Evolutionary conservation across 1,140 invertebrate species (phyloP).

Genomic region (Lethrus apterus): DNA sequence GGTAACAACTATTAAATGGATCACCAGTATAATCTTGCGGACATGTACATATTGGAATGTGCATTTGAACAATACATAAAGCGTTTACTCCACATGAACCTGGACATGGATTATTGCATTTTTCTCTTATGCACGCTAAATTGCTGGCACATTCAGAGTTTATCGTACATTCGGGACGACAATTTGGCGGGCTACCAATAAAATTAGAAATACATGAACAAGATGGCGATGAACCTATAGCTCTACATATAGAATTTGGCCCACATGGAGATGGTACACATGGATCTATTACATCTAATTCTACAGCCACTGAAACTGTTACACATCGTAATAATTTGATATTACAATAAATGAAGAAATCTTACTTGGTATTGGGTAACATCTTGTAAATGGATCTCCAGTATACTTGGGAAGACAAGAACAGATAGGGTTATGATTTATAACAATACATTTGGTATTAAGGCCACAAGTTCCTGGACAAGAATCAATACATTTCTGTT

Average conservation of each 20-base stretch:
- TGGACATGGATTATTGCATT: conserved; percentile 58
- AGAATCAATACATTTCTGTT: conserved; percentile 73
- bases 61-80: conserved; percentile 54
- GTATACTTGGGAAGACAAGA: conserved; percentile 57
- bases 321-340: too few relatives aligned
- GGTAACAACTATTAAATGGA: conserved; percentile 52
- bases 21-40: conserved; percentile 55
- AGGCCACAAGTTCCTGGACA: conserved; percentile 70
- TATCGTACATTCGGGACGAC: conserved; percentile 57
- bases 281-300: conserved; percentile 40
- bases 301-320: conserved; percentile 34
- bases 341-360: too few relatives aligned
- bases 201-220: conserved; percentile 55
- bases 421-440: conserved; percentile 58
- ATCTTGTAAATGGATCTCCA: conserved; percentile 72
- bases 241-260: conserved; percentile 54
- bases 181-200: conserved; percentile 58
- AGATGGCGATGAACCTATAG: conserved; percentile 48
- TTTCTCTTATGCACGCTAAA: conserved; percentile 54
- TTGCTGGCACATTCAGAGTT: conserved; percentile 57
- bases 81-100: conserved; percentile 57
- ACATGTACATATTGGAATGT: conserved; percentile 57
- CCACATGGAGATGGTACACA: conserved; percentile 65
- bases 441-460: conserved; percentile 60
- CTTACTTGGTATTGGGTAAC: conserved; percentile 46